Base-by-base conservation (phyloP, 2,888 invertebrate species). In the Drosophila nigritarsus region DNA sequence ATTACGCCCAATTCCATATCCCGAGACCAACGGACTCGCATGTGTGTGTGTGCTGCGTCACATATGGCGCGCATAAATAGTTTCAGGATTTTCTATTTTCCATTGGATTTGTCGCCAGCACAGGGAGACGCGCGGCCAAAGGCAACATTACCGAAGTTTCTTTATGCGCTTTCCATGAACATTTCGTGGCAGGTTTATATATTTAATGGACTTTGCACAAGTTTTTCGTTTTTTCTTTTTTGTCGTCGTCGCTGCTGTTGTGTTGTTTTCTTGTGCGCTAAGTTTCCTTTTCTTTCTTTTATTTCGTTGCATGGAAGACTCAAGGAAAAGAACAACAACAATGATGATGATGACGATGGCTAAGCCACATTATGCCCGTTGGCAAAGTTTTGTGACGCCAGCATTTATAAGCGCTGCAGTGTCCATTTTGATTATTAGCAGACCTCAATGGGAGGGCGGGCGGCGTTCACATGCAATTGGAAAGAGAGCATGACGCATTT, bases 201-300 rank as follows among this genome's bases (percentile, higher is more conserved):
- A 91, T 91, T 90, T 91, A 90, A 90, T 90, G 91, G 90, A 91
- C 91, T 90, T 91, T 86, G 79, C 85, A 80, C 81, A 90, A 90
- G 82, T 88, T 86, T 81, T 59, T 63, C 58, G 45, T 59, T 36
- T 24, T 80, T 61, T 63, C 54, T 40, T 62, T 56, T 48, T 50
- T 42, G 65, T 66, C 30, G n/a, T 54, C 30, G 18, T 48, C 61
- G 27, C 30, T 63, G 40, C 54, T 54, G 54, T 36, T 36, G 6
- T 36, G 48, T 48, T 48, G 62, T 55, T 45, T 24, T 49, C 48
- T 38, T 48, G 38, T 65, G 65, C 55, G 63, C 62, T 56, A 65
- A 65, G 71, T 56, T 74, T 62, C 59, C 51, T 72, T 81, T 68
- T 64, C 24, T 20, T 18, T 20, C 18, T 42, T 69, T 72, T 29